Evolutionary conservation across 1,140 invertebrate genomes (phyloP), one percentile per base, ranked within the genome.

Genomic region (Mya arenaria): DNA sequence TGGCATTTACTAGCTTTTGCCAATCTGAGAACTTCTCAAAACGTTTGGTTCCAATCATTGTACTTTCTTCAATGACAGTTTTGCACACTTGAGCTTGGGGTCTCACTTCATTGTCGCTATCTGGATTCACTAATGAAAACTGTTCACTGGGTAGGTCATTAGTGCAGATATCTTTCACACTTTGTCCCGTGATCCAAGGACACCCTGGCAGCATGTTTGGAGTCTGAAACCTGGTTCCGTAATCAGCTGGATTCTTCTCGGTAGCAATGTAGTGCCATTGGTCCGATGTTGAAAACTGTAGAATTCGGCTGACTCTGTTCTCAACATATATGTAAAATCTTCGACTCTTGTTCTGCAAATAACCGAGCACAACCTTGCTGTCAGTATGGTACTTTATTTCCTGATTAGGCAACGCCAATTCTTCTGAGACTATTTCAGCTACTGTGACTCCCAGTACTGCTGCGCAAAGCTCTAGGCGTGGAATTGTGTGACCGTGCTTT

Each of bases 391-490:
- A 78, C 32, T 4, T 55, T 30, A 58, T 30, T 23, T 56, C 30
- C 8, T 73, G 30, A 23, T 25, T 13, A 8, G 19, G 0, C 19
- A 86, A 34, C 23, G 52, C 30, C 3, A 84, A n/a, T 13, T 81
- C 28, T 37, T 77, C 55, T 10, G 13, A 25, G 23, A 83, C 39
- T 23, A 36, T 71, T 39, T 86, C 41, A 25, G 71, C 69, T 25
- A 85, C 36, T 55, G 82, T 60, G 3, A 71, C 48, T 10, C 60
- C 83, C 39, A 80, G 41, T 25, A 85, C 79, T 1, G 83, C 74
- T 15, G 79, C 83, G 56, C 83, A 83, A 0, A 85, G 62, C 52
- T 85, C 83, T 30, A 84, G 30, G 8, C 65, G 25, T 15, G 82
- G 87, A n/a, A 87, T 82, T 8, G 69, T 79, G 19, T 86, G 41